A percentile compares a stretch with the other conserved stretches of the same genome.
Conservation (phyloP, 2,797 vertebrate genomes). For the Sebastes nivosus region DNA sequence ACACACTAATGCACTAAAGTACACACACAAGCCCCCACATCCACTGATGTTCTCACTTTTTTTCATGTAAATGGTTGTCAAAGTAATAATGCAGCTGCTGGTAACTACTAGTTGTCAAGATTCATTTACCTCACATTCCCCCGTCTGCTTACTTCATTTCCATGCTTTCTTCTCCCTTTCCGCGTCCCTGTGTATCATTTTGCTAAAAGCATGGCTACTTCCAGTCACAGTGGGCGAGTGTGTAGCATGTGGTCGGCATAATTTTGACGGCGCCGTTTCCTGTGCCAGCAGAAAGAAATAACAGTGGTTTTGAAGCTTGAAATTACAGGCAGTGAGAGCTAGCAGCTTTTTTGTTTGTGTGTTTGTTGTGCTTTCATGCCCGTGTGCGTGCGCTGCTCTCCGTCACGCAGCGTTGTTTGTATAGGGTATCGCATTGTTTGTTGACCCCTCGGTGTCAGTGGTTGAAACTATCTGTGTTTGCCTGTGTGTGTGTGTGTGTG, state of each 20-base stretch:
- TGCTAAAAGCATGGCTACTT: slow-evolving; percentile 41
- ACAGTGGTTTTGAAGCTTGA: slow-evolving; percentile 5
- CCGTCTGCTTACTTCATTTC: slow-evolving; percentile 23
- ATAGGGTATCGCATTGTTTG: slow-evolving; percentile 12
- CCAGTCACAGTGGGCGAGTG: slow-evolving; percentile 34
- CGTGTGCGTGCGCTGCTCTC: not conserved
- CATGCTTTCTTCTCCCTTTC: slow-evolving; percentile 15
- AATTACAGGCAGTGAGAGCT: slow-evolving; percentile 29
- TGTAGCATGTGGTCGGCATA: slow-evolving; percentile 31
- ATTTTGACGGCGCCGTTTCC: slow-evolving; percentile 22
- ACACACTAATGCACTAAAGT: not conserved
- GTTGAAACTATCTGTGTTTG: not conserved
- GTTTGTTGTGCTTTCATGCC: slow-evolving; percentile 8
- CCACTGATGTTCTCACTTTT: not conserved
- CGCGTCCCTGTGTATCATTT: slow-evolving; percentile 34
- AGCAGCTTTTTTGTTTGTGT: slow-evolving; percentile 7
- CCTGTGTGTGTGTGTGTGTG: not conserved
- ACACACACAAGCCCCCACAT: not conserved
- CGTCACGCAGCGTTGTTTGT: slow-evolving; percentile 3
- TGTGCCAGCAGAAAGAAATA: slow-evolving; percentile 12
- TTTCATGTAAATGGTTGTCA: slow-evolving; percentile 33
- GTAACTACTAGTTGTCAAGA: slow-evolving; percentile 54
- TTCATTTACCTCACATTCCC: slow-evolving; percentile 38
- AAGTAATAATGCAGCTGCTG: slow-evolving; percentile 27
- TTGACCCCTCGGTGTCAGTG: slow-evolving; percentile 23